A percentile compares a stretch with the other conserved stretches of the same genome.
These are phyloP conservation scores for Brassicogethes aeneus DNA, from an alignment of 2,888 invertebrate genomes.

Conservation along the genomic window DNA sequence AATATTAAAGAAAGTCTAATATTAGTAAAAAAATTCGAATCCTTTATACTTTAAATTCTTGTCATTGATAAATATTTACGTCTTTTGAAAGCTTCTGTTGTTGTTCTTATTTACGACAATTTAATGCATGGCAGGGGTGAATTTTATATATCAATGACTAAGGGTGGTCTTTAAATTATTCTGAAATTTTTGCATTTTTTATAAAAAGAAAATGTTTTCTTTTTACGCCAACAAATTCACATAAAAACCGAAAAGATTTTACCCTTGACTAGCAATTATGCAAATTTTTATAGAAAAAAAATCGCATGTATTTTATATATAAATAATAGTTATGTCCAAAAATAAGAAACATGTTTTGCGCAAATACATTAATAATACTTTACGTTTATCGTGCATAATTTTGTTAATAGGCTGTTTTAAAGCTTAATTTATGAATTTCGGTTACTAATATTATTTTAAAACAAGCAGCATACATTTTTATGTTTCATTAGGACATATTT, in stretches of 20 bases:
- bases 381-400: too few relatives aligned
- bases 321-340: too few relatives aligned
- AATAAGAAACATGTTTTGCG: too few relatives aligned
- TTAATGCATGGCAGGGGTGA: neutral
- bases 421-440: too few relatives aligned
- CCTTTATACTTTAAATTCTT: neutral
- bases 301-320: neutral
- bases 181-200: neutral
- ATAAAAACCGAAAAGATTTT: neutral
- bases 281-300: neutral
- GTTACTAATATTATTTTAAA: too few relatives aligned
- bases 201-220: neutral
- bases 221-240: too few relatives aligned
- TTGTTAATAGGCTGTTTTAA: too few relatives aligned
- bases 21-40: too few relatives aligned
- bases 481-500: too few relatives aligned
- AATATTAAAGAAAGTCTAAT: too few relatives aligned
- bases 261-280: neutral
- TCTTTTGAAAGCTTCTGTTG: neutral
- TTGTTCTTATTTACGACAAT: conserved; percentile 1
- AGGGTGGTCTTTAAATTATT: neutral
- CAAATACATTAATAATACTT: too few relatives aligned
- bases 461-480: too few relatives aligned
- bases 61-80: neutral
- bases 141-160: conserved; percentile 1